Evolutionary conservation across 2,888 invertebrate species (phyloP), one percentile per base, ranked within the genome.

Genomic region (Conomelus anceps): DNA sequence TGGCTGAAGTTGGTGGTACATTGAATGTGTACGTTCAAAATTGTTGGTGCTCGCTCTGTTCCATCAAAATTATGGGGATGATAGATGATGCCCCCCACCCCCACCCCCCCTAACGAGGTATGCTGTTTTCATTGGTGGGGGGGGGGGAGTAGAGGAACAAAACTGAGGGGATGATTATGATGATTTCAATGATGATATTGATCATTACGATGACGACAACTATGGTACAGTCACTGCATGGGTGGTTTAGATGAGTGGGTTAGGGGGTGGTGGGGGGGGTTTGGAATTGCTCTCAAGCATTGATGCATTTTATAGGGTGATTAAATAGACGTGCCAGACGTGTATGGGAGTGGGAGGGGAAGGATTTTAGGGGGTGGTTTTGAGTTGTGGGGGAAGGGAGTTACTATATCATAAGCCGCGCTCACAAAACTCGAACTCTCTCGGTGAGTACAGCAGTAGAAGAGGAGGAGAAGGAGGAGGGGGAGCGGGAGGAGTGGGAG

Each of bases 291-390:
- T 22, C 22, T 86, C 24, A 24, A 86, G 86, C 86, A 86, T 86
- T 13, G 86, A 86, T 86, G 86, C 86, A 86, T 86, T 86, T 86
- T 24, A 86, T 86, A 29, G 86, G 86, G 24, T 86, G 86, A 86
- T 86, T 86, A 86, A 86, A 86, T 29, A 86, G 86, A 22, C 86
- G 86, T 23, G 29, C 85, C 85, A 85, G 85, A n/a, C n/a, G n/a
- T n/a, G n/a, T n/a, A n/a, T n/a, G n/a, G n/a, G n/a, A n/a, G n/a
- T n/a, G n/a, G n/a, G n/a, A n/a, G n/a, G n/a, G n/a, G n/a, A n/a
- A n/a, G n/a, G n/a, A n/a, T n/a, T n/a, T n/a, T 6, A 20, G 63
- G 63, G 63, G 41, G 3, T 41, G 7, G 41, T 41, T 41, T 9
- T 20, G 41, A 13, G 63, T n/a, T n/a, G 63, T 1, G 63, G 7